Evolutionary conservation across 2,888 invertebrate species (phyloP).

Genomic region (Ornithoptera alexandrae): DNA sequence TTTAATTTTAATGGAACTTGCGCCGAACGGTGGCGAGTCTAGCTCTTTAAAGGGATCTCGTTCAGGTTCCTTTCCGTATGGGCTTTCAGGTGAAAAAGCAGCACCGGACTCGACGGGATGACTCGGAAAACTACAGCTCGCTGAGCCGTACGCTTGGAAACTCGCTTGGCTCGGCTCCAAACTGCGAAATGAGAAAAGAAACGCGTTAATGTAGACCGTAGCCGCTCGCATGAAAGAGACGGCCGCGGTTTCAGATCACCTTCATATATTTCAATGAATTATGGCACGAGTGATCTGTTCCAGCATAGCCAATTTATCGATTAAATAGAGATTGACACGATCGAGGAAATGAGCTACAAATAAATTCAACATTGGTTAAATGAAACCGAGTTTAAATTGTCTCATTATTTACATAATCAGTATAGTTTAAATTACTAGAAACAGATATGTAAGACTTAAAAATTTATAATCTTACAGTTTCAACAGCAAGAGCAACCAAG

Average conservation of each 20-base stretch:
- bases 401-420: too few species aligned
- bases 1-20: slow-evolving; percentile 51
- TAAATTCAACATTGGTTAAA: slow-evolving; percentile 33
- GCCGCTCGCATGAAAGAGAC: slow-evolving; percentile 72
- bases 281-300: slow-evolving; percentile 73
- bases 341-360: slow-evolving; percentile 61
- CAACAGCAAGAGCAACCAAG: too few species aligned
- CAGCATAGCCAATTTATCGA: slow-evolving; percentile 67
- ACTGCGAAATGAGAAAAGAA: slow-evolving; percentile 80
- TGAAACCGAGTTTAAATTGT: too few species aligned
- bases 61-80: slow-evolving; percentile 57
- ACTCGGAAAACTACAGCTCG: slow-evolving; percentile 78
- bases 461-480: too few species aligned
- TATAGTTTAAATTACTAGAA: too few species aligned
- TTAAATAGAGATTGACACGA: slow-evolving; percentile 70
- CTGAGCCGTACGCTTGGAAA: slow-evolving; percentile 75
- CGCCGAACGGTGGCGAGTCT: slow-evolving; percentile 58
- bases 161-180: slow-evolving; percentile 80
- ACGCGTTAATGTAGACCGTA: slow-evolving; percentile 69
- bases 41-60: slow-evolving; percentile 61
- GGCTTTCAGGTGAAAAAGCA: slow-evolving; percentile 57
- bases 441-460: too few species aligned
- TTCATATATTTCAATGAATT: slow-evolving; percentile 73
- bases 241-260: slow-evolving; percentile 61
- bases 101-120: slow-evolving; percentile 73